Evolutionary conservation across 2,888 invertebrate species (phyloP).

Genomic region (Drosophila trichaetosa): DNA sequence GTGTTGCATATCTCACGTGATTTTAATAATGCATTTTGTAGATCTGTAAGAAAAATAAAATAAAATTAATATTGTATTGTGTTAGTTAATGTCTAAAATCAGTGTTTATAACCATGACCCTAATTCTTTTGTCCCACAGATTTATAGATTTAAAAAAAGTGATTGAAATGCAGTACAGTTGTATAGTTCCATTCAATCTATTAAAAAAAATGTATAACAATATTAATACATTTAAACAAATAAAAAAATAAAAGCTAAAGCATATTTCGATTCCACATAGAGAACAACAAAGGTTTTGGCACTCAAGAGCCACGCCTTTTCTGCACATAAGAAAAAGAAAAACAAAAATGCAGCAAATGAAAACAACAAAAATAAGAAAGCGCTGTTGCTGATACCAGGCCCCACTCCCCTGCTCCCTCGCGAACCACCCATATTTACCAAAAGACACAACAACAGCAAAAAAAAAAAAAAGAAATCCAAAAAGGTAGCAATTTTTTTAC

Average conservation of each 20-base stretch:
- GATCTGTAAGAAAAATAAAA: slow-evolving; percentile 42
- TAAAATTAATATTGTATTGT: background rate
- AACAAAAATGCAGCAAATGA: slow-evolving; percentile 9
- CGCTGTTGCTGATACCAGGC: slow-evolving; percentile 26
- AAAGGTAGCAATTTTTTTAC: slow-evolving; percentile 31
- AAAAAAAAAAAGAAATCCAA: slow-evolving; percentile 18
- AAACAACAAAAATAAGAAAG: slow-evolving; percentile 18
- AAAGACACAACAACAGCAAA: slow-evolving; percentile 39
- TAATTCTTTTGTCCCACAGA: background rate
- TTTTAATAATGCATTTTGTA: slow-evolving; percentile 47
- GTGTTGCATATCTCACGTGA: slow-evolving; percentile 31
- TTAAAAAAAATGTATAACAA: background rate
- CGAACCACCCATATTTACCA: slow-evolving; percentile 18
- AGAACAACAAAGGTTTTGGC: slow-evolving; percentile 26
- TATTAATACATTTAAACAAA: slow-evolving; percentile 5
- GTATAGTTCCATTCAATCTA: background rate
- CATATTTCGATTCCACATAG: slow-evolving; percentile 34
- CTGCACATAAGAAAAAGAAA: slow-evolving; percentile 7
- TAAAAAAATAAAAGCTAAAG: background rate
- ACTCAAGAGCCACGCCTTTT: slow-evolving; percentile 57
- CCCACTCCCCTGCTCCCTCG: background rate
- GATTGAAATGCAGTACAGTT: background rate
- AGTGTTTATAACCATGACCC: background rate
- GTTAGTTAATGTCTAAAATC: background rate
- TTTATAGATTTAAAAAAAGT: slow-evolving; percentile 2